A percentile compares a stretch with the other conserved stretches of the same genome.
Conservation (phyloP, 2,113 vertebrate species). For the Crocuta crocuta region DNA sequence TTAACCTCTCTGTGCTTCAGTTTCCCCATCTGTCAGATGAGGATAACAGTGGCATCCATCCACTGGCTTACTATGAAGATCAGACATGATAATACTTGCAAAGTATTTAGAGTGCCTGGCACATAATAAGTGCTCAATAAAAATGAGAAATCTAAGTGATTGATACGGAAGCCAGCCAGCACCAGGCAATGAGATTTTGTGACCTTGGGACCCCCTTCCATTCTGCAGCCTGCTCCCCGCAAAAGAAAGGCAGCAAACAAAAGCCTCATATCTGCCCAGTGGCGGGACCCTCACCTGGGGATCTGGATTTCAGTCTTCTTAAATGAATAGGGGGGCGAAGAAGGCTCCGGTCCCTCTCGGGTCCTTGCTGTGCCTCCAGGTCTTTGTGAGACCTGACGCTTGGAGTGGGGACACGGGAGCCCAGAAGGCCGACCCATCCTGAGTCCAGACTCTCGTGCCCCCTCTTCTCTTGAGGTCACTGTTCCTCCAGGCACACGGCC, state of each 20-base stretch:
- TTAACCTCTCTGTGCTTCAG: not conserved
- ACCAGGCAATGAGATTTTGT: not conserved
- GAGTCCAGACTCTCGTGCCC: not conserved
- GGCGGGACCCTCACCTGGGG: not conserved
- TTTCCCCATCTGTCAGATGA: not conserved
- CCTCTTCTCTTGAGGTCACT: not conserved
- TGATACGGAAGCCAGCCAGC: not conserved
- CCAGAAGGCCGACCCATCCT: not conserved
- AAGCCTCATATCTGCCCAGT: not conserved
- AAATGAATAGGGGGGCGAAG: rapidly evolving
- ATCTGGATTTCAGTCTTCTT: not conserved
- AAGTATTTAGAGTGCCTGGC: not conserved
- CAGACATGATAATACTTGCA: not conserved
- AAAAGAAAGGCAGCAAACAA: not conserved
- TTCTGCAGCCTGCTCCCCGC: not conserved
- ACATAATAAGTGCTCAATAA: not conserved
- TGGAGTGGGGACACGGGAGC: not conserved
- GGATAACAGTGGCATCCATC: no score
- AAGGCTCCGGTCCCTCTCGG: not conserved
- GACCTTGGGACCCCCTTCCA: not conserved
- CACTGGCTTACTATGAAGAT: not conserved
- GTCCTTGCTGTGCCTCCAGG: not conserved
- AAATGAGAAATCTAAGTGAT: not conserved
- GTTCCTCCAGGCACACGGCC: not conserved
- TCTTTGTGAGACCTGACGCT: not conserved